Conservation (phyloP, 2,888 invertebrate species). For the Miltochrista miniata region DNA sequence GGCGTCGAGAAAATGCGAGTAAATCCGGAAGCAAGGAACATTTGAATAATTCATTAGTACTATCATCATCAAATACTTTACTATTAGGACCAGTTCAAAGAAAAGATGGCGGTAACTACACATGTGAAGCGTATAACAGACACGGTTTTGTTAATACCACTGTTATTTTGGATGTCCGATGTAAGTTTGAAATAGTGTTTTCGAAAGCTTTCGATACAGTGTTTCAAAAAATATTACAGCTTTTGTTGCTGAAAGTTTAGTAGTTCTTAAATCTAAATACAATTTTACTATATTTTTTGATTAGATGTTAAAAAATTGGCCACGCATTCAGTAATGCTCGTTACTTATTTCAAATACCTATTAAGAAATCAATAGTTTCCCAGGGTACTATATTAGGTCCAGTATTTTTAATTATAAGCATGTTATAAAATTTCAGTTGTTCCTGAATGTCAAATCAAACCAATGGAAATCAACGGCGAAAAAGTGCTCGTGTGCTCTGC, state of each 20-base stretch:
- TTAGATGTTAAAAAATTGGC: too few relatives aligned
- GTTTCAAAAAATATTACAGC: too few relatives aligned
- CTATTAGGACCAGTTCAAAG: slow-evolving; percentile 86
- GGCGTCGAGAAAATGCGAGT: slow-evolving; percentile 85
- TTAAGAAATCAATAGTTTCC: background rate
- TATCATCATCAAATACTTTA: slow-evolving; percentile 72
- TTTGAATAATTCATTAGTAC: slow-evolving; percentile 59
- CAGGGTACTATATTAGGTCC: slow-evolving; percentile 1
- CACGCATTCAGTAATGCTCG: too few relatives aligned
- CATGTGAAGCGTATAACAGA: slow-evolving; percentile 90
- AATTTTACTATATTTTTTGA: too few relatives aligned
- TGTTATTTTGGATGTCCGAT: slow-evolving; percentile 91
- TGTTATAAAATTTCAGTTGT: slow-evolving; percentile 83
- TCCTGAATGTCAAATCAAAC: slow-evolving; percentile 92
- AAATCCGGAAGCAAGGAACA: slow-evolving; percentile 54
- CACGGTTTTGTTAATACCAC: slow-evolving; percentile 89
- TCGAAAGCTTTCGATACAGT: background rate
- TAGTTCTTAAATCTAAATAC: too few relatives aligned
- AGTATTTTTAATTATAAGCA: background rate
- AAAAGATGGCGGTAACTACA: slow-evolving; percentile 89
- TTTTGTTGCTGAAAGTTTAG: too few relatives aligned
- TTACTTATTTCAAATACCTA: background rate
- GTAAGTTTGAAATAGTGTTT: slow-evolving; percentile 83
- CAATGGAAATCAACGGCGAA: slow-evolving; percentile 88
- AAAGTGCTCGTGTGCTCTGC: slow-evolving; percentile 92